Conservation (phyloP, 2,113 vertebrate genomes). For the Turdus rufiventris region DNA sequence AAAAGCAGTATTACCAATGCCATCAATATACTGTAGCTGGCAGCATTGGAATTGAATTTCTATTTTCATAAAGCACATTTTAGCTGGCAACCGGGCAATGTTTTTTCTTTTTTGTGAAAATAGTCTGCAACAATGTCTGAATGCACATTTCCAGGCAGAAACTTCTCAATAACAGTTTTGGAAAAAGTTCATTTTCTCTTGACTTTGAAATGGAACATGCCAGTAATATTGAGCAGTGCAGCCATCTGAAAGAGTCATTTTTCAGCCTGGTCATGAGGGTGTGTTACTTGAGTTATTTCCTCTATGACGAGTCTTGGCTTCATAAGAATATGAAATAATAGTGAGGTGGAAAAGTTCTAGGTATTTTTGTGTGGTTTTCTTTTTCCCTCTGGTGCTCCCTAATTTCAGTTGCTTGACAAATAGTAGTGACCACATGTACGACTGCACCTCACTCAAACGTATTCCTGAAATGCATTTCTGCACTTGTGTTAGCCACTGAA, state of each 20-base stretch:
- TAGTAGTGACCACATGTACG: background rate
- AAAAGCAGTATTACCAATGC: background rate
- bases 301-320: background rate
- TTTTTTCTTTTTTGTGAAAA: background rate
- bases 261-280: background rate
- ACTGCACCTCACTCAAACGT: background rate
- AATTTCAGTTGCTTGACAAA: background rate
- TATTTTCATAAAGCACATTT: slow-evolving; percentile 19
- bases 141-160: background rate
- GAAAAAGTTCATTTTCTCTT: slow-evolving; percentile 3
- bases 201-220: background rate
- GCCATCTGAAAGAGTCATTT: background rate
- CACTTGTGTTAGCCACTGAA: background rate
- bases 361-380: background rate
- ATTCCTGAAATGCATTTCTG: background rate
- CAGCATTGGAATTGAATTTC: slow-evolving; percentile 3
- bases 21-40: background rate
- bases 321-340: background rate
- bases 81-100: background rate
- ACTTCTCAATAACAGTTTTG: background rate
- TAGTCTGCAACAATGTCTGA: background rate
- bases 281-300: background rate
- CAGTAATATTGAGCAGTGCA: background rate
- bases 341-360: background rate
- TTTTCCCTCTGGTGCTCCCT: background rate